Evolutionary conservation across 2,888 invertebrate genomes (phyloP), one percentile per base, ranked within the genome.

Genomic region (Scotopteryx bipunctaria): DNA sequence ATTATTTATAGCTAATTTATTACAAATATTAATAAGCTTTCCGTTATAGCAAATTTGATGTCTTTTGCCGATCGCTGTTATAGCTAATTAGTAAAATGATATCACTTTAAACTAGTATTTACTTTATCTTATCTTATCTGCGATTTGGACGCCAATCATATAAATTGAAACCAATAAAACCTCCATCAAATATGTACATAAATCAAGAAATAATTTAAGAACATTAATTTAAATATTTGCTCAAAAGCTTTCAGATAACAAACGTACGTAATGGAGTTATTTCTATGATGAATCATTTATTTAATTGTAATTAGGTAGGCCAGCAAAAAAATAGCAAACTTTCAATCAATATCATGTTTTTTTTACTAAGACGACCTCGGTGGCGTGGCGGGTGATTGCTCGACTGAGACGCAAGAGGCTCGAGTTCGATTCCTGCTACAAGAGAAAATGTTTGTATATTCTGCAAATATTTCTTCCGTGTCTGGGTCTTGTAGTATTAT

Each of bases 181-280:
- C 31, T 36, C 48, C 40, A 54, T 54, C 48, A 48, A 40, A 36
- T 35, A 40, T 43, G 35, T 37, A 44, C 43, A 44, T 54, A 48
- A 54, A 48, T 53, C 47, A 47, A 13, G 31, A 37, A 47, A 46
- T 40, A 9, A 31, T 27, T 16, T 33, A 32, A 32, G 35, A 54
- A 36, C 27, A 21, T 32, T 41, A 35, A 41, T 43, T 13, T 40
- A 43, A 40, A 53, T 54, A 47, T 54, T 54, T 54, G 40, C 33
- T 44, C 41, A 48, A 54, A 45, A 44, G 48, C 44, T 44, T 45
- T 41, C 25, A 9, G 33, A 47, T 48, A 48, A 54, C 42, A 46
- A 46, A 46, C 48, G 21, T 25, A 37, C 15, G 5, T 2, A 6
- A 27, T 54, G 48, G 44, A 35, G 48, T 44, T 9, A 48, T 36